A percentile compares a stretch with the other conserved stretches of the same genome.
These are phyloP conservation scores for Whitmania pigra DNA, from an alignment of 1,140 invertebrate species.

Conservation along the genomic window DNA sequence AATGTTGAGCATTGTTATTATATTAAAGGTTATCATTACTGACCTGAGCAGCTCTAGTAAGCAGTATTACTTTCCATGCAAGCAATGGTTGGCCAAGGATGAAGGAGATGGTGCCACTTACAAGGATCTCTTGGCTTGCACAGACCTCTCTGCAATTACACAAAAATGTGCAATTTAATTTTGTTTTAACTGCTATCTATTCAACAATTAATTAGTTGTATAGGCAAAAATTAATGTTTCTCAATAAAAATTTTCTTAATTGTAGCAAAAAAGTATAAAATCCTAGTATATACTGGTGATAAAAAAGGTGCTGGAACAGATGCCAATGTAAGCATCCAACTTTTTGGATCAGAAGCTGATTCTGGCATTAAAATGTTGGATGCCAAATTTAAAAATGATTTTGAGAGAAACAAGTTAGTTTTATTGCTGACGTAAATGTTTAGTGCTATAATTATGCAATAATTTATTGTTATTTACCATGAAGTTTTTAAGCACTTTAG, in stretches of 20 bases:
- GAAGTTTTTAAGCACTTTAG: neutral
- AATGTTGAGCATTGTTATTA: constrained; percentile 20
- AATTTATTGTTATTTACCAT: neutral
- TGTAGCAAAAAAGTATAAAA: constrained; percentile 37
- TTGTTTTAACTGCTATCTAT: neutral
- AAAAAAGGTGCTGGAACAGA: constrained; percentile 39
- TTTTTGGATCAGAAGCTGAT: constrained; percentile 39
- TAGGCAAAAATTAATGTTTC: too few species aligned
- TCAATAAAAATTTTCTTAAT: neutral
- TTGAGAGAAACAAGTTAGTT: constrained; percentile 31
- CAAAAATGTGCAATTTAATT: neutral
- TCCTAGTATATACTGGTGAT: constrained; percentile 40
- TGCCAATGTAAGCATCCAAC: constrained; percentile 38
- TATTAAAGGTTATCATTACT: constrained; percentile 37
- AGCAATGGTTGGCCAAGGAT: constrained; percentile 40
- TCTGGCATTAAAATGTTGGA: constrained; percentile 34
- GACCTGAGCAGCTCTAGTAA: constrained; percentile 38
- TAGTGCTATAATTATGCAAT: neutral
- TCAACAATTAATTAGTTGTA: neutral
- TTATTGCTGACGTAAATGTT: neutral
- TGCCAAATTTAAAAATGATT: constrained; percentile 36
- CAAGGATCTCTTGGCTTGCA: constrained; percentile 36
- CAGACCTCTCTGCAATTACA: constrained; percentile 34
- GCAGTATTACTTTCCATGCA: constrained; percentile 43
- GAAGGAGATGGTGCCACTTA: constrained; percentile 39